Evolutionary conservation across 2,113 vertebrate genomes (phyloP).

Genomic region (Canis aureus): DNA sequence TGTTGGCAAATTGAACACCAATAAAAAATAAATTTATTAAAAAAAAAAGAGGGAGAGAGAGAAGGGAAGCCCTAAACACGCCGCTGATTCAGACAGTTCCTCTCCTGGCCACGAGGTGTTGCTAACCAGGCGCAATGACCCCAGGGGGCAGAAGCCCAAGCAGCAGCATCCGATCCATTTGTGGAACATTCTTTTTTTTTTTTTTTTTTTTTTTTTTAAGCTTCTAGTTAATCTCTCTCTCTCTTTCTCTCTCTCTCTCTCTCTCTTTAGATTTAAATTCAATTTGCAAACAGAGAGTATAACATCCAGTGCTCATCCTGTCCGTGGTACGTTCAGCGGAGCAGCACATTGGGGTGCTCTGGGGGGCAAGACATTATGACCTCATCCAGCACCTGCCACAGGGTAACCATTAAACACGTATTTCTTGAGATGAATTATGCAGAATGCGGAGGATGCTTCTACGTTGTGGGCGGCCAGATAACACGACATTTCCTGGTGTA

Average conservation of each 20-base stretch:
- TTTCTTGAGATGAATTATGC: constrained; percentile 41
- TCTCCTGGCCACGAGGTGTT: constrained; percentile 65
- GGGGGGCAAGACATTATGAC: background rate
- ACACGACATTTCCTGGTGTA: background rate
- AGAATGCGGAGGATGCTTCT: background rate
- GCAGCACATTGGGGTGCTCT: background rate
- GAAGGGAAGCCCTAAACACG: background rate
- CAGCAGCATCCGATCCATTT: background rate
- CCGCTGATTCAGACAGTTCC: background rate
- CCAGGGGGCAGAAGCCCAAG: too few species aligned
- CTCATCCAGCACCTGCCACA: background rate
- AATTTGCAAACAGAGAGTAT: too few species aligned
- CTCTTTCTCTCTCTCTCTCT: too few species aligned
- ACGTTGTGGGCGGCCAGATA: background rate
- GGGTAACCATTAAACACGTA: background rate
- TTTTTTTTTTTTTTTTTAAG: too few species aligned
- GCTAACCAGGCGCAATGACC: constrained; percentile 39
- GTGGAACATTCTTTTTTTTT: background rate
- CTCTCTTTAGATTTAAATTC: too few species aligned
- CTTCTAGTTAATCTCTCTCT: too few species aligned
- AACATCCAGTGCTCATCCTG: too few species aligned
- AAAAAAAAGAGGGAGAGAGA: too few species aligned
- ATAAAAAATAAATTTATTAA: too few species aligned
- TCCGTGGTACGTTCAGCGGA: background rate
- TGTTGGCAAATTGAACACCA: too few species aligned